Evolutionary conservation across 2,113 vertebrate genomes (phyloP).

Genomic region (Otolemur garnettii): DNA sequence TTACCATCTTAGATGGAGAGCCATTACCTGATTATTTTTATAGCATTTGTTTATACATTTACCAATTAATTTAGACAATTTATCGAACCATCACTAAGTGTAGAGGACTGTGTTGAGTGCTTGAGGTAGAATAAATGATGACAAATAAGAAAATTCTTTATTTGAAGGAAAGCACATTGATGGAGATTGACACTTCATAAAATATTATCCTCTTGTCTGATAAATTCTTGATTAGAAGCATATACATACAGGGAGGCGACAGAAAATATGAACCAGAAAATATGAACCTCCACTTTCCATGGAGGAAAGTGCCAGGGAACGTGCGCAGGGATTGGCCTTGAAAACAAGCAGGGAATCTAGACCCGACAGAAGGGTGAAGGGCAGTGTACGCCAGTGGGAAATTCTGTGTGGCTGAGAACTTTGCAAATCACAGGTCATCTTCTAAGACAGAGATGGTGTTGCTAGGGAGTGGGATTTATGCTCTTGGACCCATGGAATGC

Average conservation of each 20-base stretch:
- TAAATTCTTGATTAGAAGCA: not conserved
- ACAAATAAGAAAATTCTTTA: not conserved
- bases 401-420: not conserved
- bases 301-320: not conserved
- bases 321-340: not conserved
- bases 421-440: not conserved
- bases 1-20: not conserved
- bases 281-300: not conserved
- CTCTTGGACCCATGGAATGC: not conserved
- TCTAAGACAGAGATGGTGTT: not conserved
- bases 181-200: not conserved
- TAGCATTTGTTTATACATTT: conserved; percentile 33
- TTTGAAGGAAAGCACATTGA: conserved; percentile 4
- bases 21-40: conserved; percentile 19
- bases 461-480: not conserved
- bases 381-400: not conserved
- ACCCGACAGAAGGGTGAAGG: not conserved
- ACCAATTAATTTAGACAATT: not conserved
- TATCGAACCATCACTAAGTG: not conserved
- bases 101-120: not conserved
- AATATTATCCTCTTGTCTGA: not conserved
- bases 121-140: not conserved
- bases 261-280: not conserved
- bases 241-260: not conserved
- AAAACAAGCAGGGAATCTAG: not conserved